phyloP scores from a whole-genome alignment of 2,113 vertebrate genomes.

The Raja brachyura region DNA sequence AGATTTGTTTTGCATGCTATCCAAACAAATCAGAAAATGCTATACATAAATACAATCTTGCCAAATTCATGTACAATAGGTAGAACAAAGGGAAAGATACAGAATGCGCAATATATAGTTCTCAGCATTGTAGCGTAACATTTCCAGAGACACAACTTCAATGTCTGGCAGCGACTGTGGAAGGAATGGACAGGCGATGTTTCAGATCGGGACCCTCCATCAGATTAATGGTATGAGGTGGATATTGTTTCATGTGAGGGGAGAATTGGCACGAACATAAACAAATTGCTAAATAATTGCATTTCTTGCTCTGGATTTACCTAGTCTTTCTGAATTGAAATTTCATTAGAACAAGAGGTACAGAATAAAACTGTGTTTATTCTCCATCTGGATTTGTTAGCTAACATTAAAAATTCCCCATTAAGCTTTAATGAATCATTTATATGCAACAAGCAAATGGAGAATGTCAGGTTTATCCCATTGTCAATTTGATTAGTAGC shows the following conservation, averaged over 20 bases:
- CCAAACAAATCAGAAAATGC: too few relatives aligned
- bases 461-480: background rate
- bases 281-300: conserved; percentile 3
- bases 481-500: background rate
- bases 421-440: background rate
- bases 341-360: background rate
- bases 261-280: background rate
- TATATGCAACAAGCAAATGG: background rate
- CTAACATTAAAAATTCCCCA: background rate
- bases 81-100: too few relatives aligned
- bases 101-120: too few relatives aligned
- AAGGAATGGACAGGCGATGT: too few relatives aligned
- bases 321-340: background rate
- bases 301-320: background rate
- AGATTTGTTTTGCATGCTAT: too few relatives aligned
- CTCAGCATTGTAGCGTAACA: too few relatives aligned
- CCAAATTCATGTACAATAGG: too few relatives aligned
- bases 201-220: too few relatives aligned
- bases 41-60: too few relatives aligned
- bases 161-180: too few relatives aligned
- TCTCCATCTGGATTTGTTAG: background rate
- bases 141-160: too few relatives aligned
- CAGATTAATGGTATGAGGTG: too few relatives aligned
- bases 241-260: background rate
- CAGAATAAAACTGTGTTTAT: background rate